Evolutionary conservation across 2,888 invertebrate species (phyloP), one percentile per base, ranked within the genome.

Genomic region (Macroteleia sp.): DNA sequence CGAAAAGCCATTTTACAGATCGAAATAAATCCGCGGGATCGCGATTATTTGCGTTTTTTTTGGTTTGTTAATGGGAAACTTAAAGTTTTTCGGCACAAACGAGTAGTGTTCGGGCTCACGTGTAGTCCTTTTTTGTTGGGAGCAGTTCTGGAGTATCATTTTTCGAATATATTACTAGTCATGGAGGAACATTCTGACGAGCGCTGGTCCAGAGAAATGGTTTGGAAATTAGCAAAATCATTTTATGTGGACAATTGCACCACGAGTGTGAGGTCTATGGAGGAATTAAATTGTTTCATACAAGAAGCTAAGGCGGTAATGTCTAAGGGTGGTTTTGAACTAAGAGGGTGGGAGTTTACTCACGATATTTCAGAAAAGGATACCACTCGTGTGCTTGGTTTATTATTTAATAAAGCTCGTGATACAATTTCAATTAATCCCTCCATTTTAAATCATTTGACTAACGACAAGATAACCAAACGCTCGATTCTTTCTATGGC

Each of bases 91-190:
- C 77, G 77, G 0, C 84, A 83, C 36, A 56, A 48, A 8, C 52
- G 82, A 9, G 78, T 85, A 10, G 81, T 84, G 3, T 84, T 85
- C 44, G 84, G 85, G 66, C 75, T 83, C 4, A 56, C 79, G 10
- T 67, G 79, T 32, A 83, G 80, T 36, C 80, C 81, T 12, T 84
- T 83, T 62, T 34, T 83, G 14, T 74, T 84, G 17, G 84, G 77
- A 2, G 84, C 83, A 3, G 77, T 76, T 1, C 52, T 86, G 1
- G 77, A 81, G 36, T 61, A 22, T 39, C 39, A 39, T 25, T 39
- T 54, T 39, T 8, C 4, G 4, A 30, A 4, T 8, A 10, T 9
- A 30, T 30, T 30, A 30, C 8, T 2, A 30, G 2, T 2, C 8
- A 9, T 9, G 9, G 8, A 9, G 4, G 10, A 30, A 8, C 2